phyloP scores from a whole-genome alignment of 2,113 vertebrate species.

The Brachypteracias leptosomus region DNA sequence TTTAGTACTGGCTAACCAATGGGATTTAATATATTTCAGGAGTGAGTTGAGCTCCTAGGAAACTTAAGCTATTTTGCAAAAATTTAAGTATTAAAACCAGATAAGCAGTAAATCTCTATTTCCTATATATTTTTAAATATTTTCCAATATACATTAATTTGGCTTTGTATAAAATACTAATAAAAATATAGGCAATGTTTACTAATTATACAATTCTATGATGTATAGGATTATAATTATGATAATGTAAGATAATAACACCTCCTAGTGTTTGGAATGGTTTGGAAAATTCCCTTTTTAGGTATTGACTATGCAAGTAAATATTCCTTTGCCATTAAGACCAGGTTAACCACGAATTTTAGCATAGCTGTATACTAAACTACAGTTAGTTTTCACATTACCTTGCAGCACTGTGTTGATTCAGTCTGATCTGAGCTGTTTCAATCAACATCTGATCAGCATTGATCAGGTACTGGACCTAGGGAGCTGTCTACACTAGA shows the following conservation, averaged over 20 bases:
- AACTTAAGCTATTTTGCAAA: background rate
- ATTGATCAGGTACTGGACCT: background rate
- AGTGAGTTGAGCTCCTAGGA: background rate
- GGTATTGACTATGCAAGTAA: background rate
- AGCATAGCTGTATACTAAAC: background rate
- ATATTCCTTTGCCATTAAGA: background rate
- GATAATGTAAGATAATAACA: background rate
- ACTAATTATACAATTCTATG: background rate
- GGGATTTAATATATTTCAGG: background rate
- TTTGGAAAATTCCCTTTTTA: background rate
- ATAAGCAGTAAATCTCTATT: background rate
- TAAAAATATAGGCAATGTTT: background rate
- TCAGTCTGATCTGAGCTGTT: background rate
- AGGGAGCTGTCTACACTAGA: background rate
- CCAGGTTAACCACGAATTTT: background rate
- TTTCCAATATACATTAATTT: background rate
- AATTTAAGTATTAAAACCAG: background rate
- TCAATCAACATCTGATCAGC: background rate
- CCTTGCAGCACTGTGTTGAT: background rate
- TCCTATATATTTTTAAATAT: background rate
- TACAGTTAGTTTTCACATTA: background rate
- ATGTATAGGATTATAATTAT: background rate
- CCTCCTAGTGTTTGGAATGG: background rate
- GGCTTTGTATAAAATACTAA: background rate
- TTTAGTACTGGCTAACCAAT: background rate